Evolutionary conservation across 1,140 invertebrate genomes (phyloP), one percentile per base, ranked within the genome.

Genomic region (Drosophila mayri): DNA sequence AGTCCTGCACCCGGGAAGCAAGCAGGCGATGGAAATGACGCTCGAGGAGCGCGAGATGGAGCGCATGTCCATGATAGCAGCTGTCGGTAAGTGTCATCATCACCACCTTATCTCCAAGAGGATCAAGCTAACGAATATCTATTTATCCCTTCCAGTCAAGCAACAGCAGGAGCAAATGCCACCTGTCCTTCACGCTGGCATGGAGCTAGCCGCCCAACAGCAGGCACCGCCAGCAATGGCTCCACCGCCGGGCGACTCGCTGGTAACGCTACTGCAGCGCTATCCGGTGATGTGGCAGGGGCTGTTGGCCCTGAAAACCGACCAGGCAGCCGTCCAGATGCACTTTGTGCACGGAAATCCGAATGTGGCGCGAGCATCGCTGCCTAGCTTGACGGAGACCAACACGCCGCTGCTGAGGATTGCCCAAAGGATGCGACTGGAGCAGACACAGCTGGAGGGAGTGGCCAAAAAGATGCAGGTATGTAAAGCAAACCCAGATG

Each of bases 261-360:
- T 97, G 50, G 94, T 96, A 49, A 97, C 95, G 93, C 92, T 97
- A 20, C 93, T 98, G 2, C 94, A 97, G 95, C 95, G 96, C 32
- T 98, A 98, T 93, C 97, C 97, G 1, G 96, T 99, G 30, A 97
- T 99, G 96, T 99, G 98, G 98, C 97, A 99, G 94, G 98, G 98
- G 2, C 93, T 98, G 38, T 93, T 99, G 75, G 98, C 97, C 0
- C 93, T 99, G 37, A 99, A 99, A 93, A 99, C 98, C 93, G 98
- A 99, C 93, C 97, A 97, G 81, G 98, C 98, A 5, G 97, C 97
- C 22, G 98, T 99, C 11, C 98, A 99, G 93, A 99, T 99, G 98
- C 98, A 99, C 93, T 98, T 98, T 93, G 97, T 99, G 32, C 97
- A 97, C 79, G 99, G 99, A 16, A 99, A 98, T 94, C 96, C 96